Evolutionary conservation across 2,888 invertebrate genomes (phyloP), one percentile per base, ranked within the genome.

Genomic region (Campoplex nolae): DNA sequence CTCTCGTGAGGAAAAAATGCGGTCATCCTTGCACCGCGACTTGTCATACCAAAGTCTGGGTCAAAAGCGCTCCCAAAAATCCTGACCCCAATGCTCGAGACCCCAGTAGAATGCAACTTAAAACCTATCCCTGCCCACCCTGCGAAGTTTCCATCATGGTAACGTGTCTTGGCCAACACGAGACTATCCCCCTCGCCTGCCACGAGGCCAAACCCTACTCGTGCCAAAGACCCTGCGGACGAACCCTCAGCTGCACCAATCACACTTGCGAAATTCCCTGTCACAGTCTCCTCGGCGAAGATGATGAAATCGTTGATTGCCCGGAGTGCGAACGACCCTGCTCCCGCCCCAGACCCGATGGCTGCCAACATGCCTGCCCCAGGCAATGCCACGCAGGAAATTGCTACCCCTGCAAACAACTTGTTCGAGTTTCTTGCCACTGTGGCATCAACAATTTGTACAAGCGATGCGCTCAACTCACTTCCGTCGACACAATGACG

Each of bases 191-290:
- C 32, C 96, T 96, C 95, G 96, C 97, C 3, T 97, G 97, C 93
- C 95, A 96, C 93, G 93, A 96, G 94, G 97, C 98, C 0, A 95
- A 95, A 79, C 95, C 97, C 0, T 95, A 96, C 8, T 97, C 97
- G 9, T 99, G 99, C 93, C 97, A 97, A 1, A 95, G 97, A 89
- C 95, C 95, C 28, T 99, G 99, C 94, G 97, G 96, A 0, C 96
- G 96, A 79, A 92, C 95, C 3, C 95, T 99, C 18, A 92, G 95
- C 1, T 99, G 99, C 93, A 96, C 96, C 1, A 97, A 97, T 92
- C 99, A 99, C 92, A 95, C 92, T 0, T 99, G 99, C 93, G 93
- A 95, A 23, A 92, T 96, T 75, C 94, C 96, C 23, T 99, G 99
- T 93, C 99, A 99, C 56, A 7, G 18, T 18, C 9, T 32, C 13